Evolutionary conservation across 2,797 vertebrate genomes (phyloP).

Genomic region (Trachops cirrhosus): DNA sequence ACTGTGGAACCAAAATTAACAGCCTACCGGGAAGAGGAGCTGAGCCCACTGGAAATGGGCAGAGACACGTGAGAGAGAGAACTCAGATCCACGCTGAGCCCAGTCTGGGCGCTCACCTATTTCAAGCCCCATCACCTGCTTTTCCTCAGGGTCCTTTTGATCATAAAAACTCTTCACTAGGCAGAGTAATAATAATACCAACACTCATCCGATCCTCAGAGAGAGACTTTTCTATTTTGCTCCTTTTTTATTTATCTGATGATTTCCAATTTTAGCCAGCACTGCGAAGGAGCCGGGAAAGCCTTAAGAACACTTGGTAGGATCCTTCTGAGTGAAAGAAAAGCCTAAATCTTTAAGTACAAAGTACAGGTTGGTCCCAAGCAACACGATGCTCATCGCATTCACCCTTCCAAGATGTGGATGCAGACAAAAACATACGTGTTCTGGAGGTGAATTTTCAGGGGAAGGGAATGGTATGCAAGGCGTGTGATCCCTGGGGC

Average conservation of each 20-base stretch:
- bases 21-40: neutral
- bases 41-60: neutral
- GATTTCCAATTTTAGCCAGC: conserved; percentile 54
- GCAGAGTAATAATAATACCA: neutral
- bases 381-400: neutral
- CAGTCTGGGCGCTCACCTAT: neutral
- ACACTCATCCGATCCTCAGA: neutral
- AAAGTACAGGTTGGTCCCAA: neutral
- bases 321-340: conserved; percentile 35
- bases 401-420: neutral
- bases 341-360: neutral
- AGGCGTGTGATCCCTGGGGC: no score
- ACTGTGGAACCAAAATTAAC: neutral
- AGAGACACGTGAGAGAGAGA: neutral
- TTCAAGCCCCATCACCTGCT: neutral
- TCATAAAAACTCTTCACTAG: neutral
- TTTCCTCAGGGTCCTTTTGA: conserved; percentile 33
- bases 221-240: neutral
- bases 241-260: conserved; percentile 64
- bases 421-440: neutral
- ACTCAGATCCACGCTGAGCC: neutral
- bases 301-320: neutral
- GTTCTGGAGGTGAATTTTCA: neutral
- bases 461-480: neutral
- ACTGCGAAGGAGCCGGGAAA: neutral